A percentile compares a stretch with the other conserved stretches of the same genome.
These are phyloP conservation scores for Caenorhabditis panamensis DNA, from an alignment of 2,888 invertebrate genomes.

Conservation along the genomic window DNA sequence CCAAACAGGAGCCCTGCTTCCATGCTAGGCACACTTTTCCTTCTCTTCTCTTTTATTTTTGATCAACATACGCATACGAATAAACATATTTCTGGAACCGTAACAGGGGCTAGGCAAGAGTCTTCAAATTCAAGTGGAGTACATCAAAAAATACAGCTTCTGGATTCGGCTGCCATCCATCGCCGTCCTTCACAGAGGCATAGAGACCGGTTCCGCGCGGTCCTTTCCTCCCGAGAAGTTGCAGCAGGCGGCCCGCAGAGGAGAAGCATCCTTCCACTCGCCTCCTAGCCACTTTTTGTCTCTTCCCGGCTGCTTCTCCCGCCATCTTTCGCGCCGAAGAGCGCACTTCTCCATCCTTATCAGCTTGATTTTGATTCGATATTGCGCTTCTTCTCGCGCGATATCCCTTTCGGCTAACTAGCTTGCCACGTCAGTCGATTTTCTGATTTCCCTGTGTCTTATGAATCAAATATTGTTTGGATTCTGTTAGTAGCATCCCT, in stretches of 20 bases:
- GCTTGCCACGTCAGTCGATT: constrained; percentile 44
- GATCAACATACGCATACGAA: background rate
- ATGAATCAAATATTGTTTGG: too few relatives aligned
- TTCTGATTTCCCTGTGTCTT: background rate
- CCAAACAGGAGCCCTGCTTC: background rate
- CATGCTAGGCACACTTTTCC: background rate
- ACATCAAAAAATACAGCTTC: constrained; percentile 20
- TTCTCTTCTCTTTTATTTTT: background rate
- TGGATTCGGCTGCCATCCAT: constrained; percentile 24
- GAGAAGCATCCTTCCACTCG: constrained; percentile 2
- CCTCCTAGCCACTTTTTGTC: constrained; percentile 54
- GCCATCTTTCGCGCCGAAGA: constrained; percentile 14
- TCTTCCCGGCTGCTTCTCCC: constrained; percentile 35
- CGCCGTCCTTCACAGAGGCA: background rate
- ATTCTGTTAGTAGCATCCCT: background rate
- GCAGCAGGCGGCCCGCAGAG: constrained; percentile 34
- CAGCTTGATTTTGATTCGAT: constrained; percentile 47
- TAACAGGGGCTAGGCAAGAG: too few relatives aligned
- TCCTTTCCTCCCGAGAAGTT: constrained; percentile 20
- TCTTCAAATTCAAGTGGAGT: too few relatives aligned
- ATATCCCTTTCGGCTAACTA: constrained; percentile 32
- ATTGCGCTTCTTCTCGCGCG: constrained; percentile 17
- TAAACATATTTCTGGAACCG: constrained; percentile 3
- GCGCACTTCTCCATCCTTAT: constrained; percentile 37
- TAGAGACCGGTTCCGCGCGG: constrained; percentile 38